phyloP scores from a whole-genome alignment of 2,888 invertebrate species.

The Nomada lathburiana region DNA sequence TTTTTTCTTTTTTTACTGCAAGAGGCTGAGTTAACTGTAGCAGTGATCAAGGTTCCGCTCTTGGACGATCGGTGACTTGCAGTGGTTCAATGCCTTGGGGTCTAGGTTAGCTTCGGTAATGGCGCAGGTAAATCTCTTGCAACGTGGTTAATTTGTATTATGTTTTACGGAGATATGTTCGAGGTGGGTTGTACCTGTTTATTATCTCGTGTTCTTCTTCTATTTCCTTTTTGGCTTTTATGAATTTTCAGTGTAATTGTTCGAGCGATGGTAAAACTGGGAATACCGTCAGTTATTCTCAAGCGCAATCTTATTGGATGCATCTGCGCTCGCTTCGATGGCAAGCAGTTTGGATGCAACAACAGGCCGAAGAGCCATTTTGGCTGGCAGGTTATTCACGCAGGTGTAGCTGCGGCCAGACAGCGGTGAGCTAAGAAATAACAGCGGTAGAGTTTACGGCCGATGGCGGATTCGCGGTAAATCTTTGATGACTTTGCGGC shows the following conservation, averaged over 20 bases:
- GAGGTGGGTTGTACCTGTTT: too few species aligned
- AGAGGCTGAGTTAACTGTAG: conserved; percentile 27
- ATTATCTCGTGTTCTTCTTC: too few species aligned
- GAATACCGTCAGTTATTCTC: too few species aligned
- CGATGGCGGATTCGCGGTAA: conserved; percentile 35
- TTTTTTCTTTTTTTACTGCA: conserved; percentile 21
- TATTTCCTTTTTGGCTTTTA: too few species aligned
- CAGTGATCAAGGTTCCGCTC: conserved; percentile 3
- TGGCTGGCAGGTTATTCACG: conserved; percentile 13
- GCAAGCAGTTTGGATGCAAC: background rate
- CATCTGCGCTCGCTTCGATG: background rate
- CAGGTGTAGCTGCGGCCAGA: conserved; percentile 20
- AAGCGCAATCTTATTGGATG: too few species aligned
- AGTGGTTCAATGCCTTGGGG: background rate
- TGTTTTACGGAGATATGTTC: too few species aligned
- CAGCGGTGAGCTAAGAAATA: conserved; percentile 43
- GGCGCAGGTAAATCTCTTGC: too few species aligned
- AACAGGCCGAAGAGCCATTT: conserved; percentile 26
- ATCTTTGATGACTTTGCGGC: conserved; percentile 44
- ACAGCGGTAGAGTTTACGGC: conserved; percentile 34
- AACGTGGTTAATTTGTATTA: too few species aligned
- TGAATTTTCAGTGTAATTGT: too few species aligned
- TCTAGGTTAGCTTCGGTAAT: background rate
- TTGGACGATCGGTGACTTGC: background rate
- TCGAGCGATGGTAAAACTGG: too few species aligned